These are phyloP conservation scores for Zenarchopterus dispar DNA, from an alignment of 2,797 vertebrate genomes.

Conservation along the genomic window DNA sequence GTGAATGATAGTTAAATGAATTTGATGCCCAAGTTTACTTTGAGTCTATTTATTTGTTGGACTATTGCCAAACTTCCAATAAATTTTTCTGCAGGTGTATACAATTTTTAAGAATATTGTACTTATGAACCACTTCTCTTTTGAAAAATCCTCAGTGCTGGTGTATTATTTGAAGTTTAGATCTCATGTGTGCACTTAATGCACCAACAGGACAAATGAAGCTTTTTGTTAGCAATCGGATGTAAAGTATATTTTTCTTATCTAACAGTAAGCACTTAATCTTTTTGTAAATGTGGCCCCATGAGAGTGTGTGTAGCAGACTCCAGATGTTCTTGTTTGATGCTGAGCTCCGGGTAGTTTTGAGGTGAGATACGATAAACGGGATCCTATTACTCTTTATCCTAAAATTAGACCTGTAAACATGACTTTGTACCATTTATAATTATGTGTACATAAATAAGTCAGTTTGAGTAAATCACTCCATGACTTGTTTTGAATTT, in stretches of 20 bases:
- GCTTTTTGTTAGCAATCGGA: neutral
- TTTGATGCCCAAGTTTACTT: neutral
- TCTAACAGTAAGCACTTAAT: neutral
- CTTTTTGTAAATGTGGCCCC: slow-evolving; percentile 29
- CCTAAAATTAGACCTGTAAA: slow-evolving; percentile 22
- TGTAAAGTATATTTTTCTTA: neutral
- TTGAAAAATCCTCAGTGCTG: neutral
- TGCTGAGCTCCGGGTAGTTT: slow-evolving; percentile 32
- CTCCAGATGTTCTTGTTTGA: slow-evolving; percentile 29
- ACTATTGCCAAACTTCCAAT: neutral
- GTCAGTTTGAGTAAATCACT: slow-evolving; percentile 11
- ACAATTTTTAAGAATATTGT: slow-evolving; percentile 8
- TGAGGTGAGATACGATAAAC: slow-evolving; percentile 25
- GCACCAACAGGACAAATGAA: neutral
- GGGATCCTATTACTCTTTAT: neutral
- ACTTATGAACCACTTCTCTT: neutral
- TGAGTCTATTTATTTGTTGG: neutral
- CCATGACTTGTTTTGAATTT: slow-evolving; percentile 1
- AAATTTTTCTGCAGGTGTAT: slow-evolving; percentile 2
- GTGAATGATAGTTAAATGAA: too few species aligned
- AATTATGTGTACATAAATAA: slow-evolving; percentile 39
- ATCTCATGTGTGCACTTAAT: neutral
- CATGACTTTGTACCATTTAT: slow-evolving; percentile 39
- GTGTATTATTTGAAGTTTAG: slow-evolving; percentile 7
- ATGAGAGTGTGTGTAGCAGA: slow-evolving; percentile 3